Base-by-base conservation (phyloP, 2,113 vertebrate species). In the Corythornis vintsioides region DNA sequence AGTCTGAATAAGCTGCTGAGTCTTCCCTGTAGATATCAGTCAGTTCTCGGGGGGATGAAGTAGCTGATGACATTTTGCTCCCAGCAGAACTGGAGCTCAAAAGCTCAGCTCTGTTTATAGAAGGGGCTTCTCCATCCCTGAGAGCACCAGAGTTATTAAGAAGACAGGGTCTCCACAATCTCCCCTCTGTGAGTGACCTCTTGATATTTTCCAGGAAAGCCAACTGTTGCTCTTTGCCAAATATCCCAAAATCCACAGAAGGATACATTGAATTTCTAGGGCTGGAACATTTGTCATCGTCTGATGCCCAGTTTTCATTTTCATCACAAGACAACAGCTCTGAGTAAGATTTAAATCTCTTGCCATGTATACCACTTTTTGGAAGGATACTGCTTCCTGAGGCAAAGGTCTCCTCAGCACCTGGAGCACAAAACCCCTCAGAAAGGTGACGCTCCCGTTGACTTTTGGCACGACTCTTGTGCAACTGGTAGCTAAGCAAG, bases 121-220 rank as follows among this genome's bases (percentile, higher is more conserved):
- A 66, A 38, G 76, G 80, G 28, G 50, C 42, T 17, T 94, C 65
- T 28, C 92, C 96, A 52, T 97, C 95, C 91, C 92, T 97, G 66
- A 97, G 84, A 67, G 95, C 96, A 56, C 96, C 78, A 33, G 97
- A 97, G 69, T 98, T 98, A 76, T 97, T 98, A 45, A 98, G 96
- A 91, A 98, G 97, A 93, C 97, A 98, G 18, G 98, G 98, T 86
- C 96, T 98, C 98, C 98, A 98, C 42, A 98, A 65, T 53, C 98
- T 96, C 22, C 98, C 98, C 70, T 97, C 97, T 42, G 98, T 98
- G 67, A 98, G 98, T 5, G 98, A 98, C 84, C 94, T 95, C 92
- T 98, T 98, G 71, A 98, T 97, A 33, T 98, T 98, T 83, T 98
- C 97, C 91, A 98, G 92, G 94, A 98, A 97, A 94, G 97, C 97